These are phyloP conservation scores for Phrixothrix hirtus DNA, from an alignment of 2,888 invertebrate species.

Conservation along the genomic window DNA sequence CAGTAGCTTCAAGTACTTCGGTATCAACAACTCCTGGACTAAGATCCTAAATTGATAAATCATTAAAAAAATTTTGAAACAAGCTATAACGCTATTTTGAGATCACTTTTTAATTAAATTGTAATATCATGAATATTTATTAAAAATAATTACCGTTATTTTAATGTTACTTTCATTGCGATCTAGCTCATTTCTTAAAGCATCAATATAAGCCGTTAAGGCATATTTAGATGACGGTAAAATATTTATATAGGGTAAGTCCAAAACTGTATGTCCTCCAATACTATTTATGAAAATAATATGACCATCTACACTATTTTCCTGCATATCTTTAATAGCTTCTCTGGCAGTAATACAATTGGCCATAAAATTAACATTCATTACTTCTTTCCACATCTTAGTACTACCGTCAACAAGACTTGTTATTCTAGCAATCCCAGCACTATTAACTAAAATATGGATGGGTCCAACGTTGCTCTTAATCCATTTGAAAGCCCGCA, in stretches of 20 bases:
- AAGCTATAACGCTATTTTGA: no score
- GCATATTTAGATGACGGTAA: background rate
- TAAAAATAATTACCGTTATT: slow-evolving; percentile 1
- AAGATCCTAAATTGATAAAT: no score
- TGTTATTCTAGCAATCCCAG: slow-evolving; percentile 27
- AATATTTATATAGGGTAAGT: background rate
- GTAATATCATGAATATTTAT: no score
- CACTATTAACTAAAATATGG: slow-evolving; percentile 38
- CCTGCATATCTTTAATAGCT: slow-evolving; percentile 4
- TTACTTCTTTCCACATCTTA: slow-evolving; percentile 4
- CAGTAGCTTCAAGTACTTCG: no score
- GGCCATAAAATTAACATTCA: slow-evolving; percentile 4
- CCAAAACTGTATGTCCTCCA: background rate
- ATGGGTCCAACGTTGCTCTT: slow-evolving; percentile 36
- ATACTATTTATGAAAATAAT: slow-evolving; percentile 7
- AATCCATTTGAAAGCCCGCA: slow-evolving; percentile 32
- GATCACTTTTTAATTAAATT: no score
- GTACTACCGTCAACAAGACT: slow-evolving; percentile 30
- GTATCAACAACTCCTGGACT: no score
- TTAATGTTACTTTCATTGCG: background rate
- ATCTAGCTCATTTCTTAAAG: background rate
- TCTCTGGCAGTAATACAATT: slow-evolving; percentile 7
- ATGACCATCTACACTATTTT: slow-evolving; percentile 3
- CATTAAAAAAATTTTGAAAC: no score
- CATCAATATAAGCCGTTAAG: background rate